phyloP scores from a whole-genome alignment of 2,888 invertebrate species.

The Pyrocoelia pectoralis region DNA sequence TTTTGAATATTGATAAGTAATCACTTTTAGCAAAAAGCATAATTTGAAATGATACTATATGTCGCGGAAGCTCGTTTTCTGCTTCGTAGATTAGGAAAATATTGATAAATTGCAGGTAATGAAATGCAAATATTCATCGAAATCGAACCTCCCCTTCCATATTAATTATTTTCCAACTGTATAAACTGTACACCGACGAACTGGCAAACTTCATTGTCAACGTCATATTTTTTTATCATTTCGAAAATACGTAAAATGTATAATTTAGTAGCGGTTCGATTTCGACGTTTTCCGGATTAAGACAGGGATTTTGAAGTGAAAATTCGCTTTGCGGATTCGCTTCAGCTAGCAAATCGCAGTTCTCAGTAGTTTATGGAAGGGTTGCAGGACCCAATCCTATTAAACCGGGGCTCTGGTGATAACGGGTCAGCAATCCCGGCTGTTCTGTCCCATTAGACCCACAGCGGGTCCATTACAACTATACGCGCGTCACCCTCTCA shows the following conservation, averaged over 20 bases:
- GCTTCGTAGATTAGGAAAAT: too few species aligned
- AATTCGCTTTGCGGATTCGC: conserved; percentile 52
- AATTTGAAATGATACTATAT: too few species aligned
- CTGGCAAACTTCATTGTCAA: background rate
- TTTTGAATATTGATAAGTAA: too few species aligned
- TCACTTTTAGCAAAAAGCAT: too few species aligned
- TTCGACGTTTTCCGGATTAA: conserved; percentile 44
- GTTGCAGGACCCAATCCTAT: conserved; percentile 51
- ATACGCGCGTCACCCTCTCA: conserved; percentile 35
- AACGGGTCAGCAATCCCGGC: conserved; percentile 56
- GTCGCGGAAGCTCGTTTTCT: too few species aligned
- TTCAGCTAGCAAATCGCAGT: conserved; percentile 49
- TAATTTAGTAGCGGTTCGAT: conserved; percentile 41
- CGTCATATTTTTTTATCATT: conserved; percentile 14
- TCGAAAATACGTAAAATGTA: conserved; percentile 33
- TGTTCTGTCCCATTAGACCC: conserved; percentile 54
- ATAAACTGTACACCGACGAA: background rate
- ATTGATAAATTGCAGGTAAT: too few species aligned
- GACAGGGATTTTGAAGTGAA: conserved; percentile 51
- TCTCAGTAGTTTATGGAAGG: conserved; percentile 52
- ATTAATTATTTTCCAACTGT: too few species aligned
- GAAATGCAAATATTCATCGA: too few species aligned
- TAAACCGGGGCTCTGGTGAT: conserved; percentile 52
- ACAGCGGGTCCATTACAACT: conserved; percentile 49
- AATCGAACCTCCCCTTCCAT: too few species aligned